Base-by-base conservation (phyloP, 2,797 vertebrate species). In the Phylloscopus collybita region DNA sequence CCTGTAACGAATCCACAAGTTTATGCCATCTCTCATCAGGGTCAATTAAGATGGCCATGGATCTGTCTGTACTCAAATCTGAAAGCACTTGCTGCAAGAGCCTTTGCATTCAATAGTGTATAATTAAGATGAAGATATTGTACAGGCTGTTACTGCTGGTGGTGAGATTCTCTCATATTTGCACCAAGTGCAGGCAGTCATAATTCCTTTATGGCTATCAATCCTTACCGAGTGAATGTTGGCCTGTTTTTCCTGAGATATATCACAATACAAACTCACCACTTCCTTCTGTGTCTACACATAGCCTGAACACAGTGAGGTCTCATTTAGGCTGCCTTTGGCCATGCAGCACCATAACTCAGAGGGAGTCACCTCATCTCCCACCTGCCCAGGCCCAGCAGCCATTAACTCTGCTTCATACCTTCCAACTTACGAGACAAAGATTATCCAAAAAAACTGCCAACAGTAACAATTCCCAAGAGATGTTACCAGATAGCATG, bases 311-410 rank as follows among this genome's bases (percentile, higher is more conserved):
- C 18, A 5, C 42, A 16, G 7, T 10, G 13, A 60, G 73, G n/a
- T 22, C 59, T 73, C 32, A 26, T 3, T 45, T 3, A 40, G 51
- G 53, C 50, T 82, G 71, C 81, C 66, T 62, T 5, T 79, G 59
- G 57, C 38, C 30, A 59, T 0, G 0, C 38, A 80, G 60, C 27
- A 85, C 34, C 2, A 0, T 6, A 80, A 56, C 18, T 45, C 59
- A 67, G 40, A 82, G 73, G 34, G 12, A 85, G 40, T 13, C 44
- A 34, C 23, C 38, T 80, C 11, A 71, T 4, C 78, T 32, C 32
- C 54, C 70, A 65, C 54, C 53, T 83, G 79, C 32, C 45, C 19
- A 10, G 29, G n/a, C 42, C 47, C 78, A 59, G 67, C 56, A 87
- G 79, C 61, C 79, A 71, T 64, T 67, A 74, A 38, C 34, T 26